Evolutionary conservation across 1,140 invertebrate genomes (phyloP).

Genomic region (Sitophilus oryzae): DNA sequence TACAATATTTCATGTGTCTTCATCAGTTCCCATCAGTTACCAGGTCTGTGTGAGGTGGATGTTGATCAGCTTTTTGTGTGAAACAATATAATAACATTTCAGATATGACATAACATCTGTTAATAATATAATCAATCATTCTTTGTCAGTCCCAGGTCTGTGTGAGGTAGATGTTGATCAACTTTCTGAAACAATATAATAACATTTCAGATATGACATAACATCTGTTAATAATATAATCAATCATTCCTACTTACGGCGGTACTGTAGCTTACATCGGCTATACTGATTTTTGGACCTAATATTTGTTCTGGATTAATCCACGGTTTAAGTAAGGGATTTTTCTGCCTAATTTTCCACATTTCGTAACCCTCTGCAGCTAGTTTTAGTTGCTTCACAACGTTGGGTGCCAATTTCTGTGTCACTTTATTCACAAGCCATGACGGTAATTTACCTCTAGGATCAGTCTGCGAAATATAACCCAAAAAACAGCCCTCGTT

Average conservation of each 20-base stretch:
- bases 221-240: too few relatives aligned
- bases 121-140: background rate
- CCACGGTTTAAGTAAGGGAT: conserved; percentile 79
- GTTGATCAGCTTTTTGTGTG: too few relatives aligned
- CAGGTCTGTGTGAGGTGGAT: too few relatives aligned
- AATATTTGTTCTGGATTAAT: conserved; percentile 76
- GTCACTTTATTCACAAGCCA: conserved; percentile 89
- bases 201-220: too few relatives aligned
- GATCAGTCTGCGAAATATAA: conserved; percentile 84
- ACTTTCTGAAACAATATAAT: too few relatives aligned
- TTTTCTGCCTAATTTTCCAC: conserved; percentile 70
- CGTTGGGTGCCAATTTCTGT: conserved; percentile 77
- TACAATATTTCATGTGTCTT: too few relatives aligned
- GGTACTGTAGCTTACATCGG: conserved; percentile 53
- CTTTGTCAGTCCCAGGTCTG: too few relatives aligned
- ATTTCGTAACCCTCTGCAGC: conserved; percentile 57
- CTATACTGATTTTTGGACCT: conserved; percentile 57
- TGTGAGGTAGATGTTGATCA: too few relatives aligned
- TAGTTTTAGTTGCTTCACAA: conserved; percentile 75
- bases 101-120: too few relatives aligned
- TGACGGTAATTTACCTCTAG: conserved; percentile 77
- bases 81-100: too few relatives aligned
- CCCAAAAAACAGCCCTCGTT: conserved; percentile 65
- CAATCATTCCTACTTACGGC: background rate
- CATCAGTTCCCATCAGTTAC: too few relatives aligned